A percentile compares a stretch with the other conserved stretches of the same genome.
Evolutionary conservation across 2,797 vertebrate species (phyloP).

Genomic region (Taeniopygia guttata): DNA sequence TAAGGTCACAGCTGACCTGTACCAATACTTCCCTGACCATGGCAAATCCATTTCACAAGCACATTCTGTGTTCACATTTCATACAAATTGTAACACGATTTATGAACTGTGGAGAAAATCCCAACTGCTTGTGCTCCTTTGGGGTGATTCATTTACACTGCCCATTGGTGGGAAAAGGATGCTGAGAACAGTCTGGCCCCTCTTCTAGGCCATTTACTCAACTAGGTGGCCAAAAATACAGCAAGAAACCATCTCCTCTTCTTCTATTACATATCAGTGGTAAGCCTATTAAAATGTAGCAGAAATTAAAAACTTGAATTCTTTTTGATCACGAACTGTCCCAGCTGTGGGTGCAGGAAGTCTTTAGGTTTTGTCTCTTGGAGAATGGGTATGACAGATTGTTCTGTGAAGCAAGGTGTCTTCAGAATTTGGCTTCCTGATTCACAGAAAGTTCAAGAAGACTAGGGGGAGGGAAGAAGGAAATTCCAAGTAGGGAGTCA

Average conservation of each 20-base stretch:
- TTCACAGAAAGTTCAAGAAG: background rate
- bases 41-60: background rate
- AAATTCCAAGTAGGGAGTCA: background rate
- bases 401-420: background rate
- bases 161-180: background rate
- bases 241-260: background rate
- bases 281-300: background rate
- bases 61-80: background rate
- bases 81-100: fast-evolving
- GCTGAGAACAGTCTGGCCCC: background rate
- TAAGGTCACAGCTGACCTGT: background rate
- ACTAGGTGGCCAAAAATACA: fast-evolving
- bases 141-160: background rate
- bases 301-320: background rate
- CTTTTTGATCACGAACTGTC: background rate
- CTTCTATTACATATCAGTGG: background rate
- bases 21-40: background rate
- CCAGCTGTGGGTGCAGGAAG: background rate
- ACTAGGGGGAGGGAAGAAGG: fast-evolving
- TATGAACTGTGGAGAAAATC: background rate
- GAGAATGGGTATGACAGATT: background rate
- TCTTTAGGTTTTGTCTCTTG: background rate
- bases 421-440: background rate
- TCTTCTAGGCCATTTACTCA: background rate
- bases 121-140: background rate